Percentiles rank a stretch among this genome's conserved stretches.
These are phyloP conservation scores for Panonychus citri DNA, from an alignment of 1,140 invertebrate species.

Conservation along the genomic window DNA sequence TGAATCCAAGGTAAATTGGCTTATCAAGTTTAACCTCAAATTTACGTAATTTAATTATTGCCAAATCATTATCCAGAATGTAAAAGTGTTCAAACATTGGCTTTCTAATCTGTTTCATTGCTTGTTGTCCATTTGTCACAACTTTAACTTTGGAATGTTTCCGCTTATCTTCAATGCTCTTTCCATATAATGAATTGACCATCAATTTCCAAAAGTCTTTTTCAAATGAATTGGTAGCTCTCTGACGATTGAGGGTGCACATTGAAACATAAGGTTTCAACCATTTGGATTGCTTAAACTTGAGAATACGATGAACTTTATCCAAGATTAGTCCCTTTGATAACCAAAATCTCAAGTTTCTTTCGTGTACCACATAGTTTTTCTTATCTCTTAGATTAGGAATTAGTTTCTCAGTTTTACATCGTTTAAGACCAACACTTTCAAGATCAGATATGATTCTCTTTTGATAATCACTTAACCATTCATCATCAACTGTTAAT, in stretches of 20 bases:
- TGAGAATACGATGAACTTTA: slow-evolving; percentile 26
- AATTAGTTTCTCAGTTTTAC: slow-evolving; percentile 4
- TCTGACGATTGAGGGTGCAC: slow-evolving; percentile 20
- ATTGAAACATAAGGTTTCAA: slow-evolving; percentile 24
- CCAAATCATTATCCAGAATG: slow-evolving; percentile 13
- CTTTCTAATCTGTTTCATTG: slow-evolving; percentile 19
- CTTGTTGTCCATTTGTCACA: slow-evolving; percentile 18
- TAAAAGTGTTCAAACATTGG: slow-evolving; percentile 21
- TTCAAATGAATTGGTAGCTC: slow-evolving; percentile 17
- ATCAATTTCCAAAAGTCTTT: slow-evolving; percentile 22
- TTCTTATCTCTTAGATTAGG: slow-evolving; percentile 9
- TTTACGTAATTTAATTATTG: background rate
- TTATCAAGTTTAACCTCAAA: background rate
- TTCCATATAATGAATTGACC: slow-evolving; percentile 27
- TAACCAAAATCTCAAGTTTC: slow-evolving; percentile 27
- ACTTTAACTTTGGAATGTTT: slow-evolving; percentile 24
- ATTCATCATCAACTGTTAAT: background rate
- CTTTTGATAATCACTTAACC: background rate
- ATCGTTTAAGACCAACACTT: background rate
- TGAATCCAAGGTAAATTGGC: slow-evolving; percentile 10
- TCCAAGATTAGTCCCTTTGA: slow-evolving; percentile 23
- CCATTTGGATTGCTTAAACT: slow-evolving; percentile 27
- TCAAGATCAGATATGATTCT: background rate
- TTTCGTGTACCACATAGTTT: slow-evolving; percentile 28
- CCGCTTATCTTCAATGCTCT: slow-evolving; percentile 27